Base-by-base conservation (phyloP, 2,888 invertebrate species). In the Cerastis rubricosa region DNA sequence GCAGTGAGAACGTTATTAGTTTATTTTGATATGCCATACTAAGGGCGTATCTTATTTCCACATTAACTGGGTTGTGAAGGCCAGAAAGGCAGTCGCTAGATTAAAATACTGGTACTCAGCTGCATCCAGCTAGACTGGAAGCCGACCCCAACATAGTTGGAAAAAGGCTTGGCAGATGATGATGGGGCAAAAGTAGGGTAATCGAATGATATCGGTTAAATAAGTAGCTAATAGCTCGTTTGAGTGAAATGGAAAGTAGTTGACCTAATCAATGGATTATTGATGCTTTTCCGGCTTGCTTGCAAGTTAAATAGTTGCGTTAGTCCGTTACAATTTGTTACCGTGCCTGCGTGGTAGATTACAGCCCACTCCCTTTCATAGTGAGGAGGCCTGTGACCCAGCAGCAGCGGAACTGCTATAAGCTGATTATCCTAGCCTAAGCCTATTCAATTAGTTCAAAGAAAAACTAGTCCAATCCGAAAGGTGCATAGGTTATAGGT, bases 161-260 rank as follows among this genome's bases (percentile, higher is more conserved):
- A 19, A 3, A 59, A 59, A 9, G 19, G 9, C 2, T 19, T 9
- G 17, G 14, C 25, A 25, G 25, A 57, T 57, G 6, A 14, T 57
- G 25, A 57, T 7, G 57, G 14, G 40, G 22, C 6, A 63, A 63
- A 63, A 63, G 40, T 63, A 22, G 40, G 63, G 22, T 63, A 63
- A 22, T 63, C 35, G 35, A 61, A 35, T 35, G 4, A 19, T 29
- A 29, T 29, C 29, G 29, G 17, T 8, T 19, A 29, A 29, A 2
- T 35, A 25, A 14, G 25, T 29, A 29, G 8, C 51, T n/a, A 61
- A 63, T 40, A 22, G 22, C 40, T 43, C 40, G 40, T 63, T 43
- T 43, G 63, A 59, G 40, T n/a, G 14, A n/a, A 63, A 40, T 40
- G n/a, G 63, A 63, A 64, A 64, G 63, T 64, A 14, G 40, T n/a